Conservation (phyloP, 1,140 invertebrate species). For the Lepidurus apus region DNA sequence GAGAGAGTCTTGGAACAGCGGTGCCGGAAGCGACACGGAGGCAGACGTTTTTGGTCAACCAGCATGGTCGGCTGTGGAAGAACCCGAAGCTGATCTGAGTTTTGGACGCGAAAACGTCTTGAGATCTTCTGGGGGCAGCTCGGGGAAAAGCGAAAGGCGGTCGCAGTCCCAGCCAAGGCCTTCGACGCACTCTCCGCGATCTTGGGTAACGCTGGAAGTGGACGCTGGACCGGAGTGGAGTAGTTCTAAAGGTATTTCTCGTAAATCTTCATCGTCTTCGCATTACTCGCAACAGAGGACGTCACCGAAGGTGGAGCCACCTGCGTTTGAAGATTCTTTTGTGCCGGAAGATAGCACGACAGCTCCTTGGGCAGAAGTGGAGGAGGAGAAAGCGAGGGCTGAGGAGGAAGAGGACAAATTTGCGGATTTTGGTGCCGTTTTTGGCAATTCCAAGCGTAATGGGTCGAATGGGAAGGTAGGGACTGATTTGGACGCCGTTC, state of each 20-base stretch:
- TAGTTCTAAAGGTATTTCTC: background rate
- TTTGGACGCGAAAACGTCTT: conserved; percentile 39
- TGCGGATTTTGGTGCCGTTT: conserved; percentile 32
- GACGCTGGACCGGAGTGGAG: background rate
- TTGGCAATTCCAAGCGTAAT: conserved; percentile 42
- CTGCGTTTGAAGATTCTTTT: conserved; percentile 27
- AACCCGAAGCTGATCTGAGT: background rate
- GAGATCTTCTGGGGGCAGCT: background rate
- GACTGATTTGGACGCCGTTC: conserved; percentile 42
- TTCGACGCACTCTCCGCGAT: background rate
- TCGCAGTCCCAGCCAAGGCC: conserved; percentile 2
- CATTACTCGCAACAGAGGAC: background rate
- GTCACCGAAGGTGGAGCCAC: background rate
- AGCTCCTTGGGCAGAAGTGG: background rate
- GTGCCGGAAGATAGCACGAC: background rate
- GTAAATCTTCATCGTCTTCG: background rate
- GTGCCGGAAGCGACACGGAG: background rate
- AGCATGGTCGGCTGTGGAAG: background rate
- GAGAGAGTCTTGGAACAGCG: conserved; percentile 35
- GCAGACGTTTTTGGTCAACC: conserved; percentile 11
- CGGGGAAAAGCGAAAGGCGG: background rate
- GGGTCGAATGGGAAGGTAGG: conserved; percentile 32
- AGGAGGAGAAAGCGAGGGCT: conserved; percentile 6
- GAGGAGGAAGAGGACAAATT: conserved; percentile 29
- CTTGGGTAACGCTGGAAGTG: background rate